Conservation (phyloP, 2,888 invertebrate species). For the Pammene aurita region DNA sequence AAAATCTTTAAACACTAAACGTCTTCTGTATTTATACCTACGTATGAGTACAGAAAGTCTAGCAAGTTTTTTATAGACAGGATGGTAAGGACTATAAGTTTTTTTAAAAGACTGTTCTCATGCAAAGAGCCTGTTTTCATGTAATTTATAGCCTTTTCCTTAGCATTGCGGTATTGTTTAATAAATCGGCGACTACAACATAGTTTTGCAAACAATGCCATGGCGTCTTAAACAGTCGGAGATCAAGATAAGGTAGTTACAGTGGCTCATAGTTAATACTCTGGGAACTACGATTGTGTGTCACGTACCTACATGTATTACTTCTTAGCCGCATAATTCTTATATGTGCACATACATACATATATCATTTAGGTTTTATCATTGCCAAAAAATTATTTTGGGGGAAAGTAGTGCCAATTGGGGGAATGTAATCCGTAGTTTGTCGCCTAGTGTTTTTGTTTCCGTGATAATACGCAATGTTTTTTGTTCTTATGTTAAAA, state of each 20-base stretch:
- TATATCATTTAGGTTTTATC: neutral
- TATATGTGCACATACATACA: neutral
- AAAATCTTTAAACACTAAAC: too few species aligned
- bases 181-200: slow-evolving; percentile 7
- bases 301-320: neutral
- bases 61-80: too few species aligned
- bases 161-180: slow-evolving; percentile 14
- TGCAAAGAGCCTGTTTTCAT: neutral
- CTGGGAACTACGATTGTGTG: slow-evolving; percentile 32
- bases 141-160: slow-evolving; percentile 17
- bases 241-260: slow-evolving; percentile 33
- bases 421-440: too few species aligned
- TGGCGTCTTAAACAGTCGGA: slow-evolving; percentile 22
- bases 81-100: too few species aligned
- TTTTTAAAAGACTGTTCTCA: neutral
- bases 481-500: too few species aligned
- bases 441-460: too few species aligned
- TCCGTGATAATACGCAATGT: too few species aligned
- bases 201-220: slow-evolving; percentile 34
- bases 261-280: slow-evolving; percentile 12
- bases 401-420: too few species aligned
- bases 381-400: too few species aligned
- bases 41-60: too few species aligned
- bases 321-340: neutral
- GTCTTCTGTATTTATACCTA: too few species aligned